Percentiles rank a stretch among this genome's conserved stretches.
Evolutionary conservation across 1,140 invertebrate species (phyloP).

Genomic region (Cotesia chilonis): DNA sequence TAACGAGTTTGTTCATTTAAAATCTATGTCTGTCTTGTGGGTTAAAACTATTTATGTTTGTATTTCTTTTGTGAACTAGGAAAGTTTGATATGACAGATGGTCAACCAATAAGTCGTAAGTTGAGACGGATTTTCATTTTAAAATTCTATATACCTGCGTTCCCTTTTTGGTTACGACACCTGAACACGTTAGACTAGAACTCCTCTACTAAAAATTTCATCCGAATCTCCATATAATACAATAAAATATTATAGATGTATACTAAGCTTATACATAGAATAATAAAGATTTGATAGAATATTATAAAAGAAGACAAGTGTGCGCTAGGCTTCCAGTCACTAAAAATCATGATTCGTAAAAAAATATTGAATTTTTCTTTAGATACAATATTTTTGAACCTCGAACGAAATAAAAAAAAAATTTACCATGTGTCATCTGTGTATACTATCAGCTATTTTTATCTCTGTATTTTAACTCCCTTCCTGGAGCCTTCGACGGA

Average conservation of each 20-base stretch:
- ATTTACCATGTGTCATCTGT: too few species aligned
- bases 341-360: slow-evolving; percentile 12
- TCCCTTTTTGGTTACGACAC: slow-evolving; percentile 11
- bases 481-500: too few species aligned
- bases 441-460: too few species aligned
- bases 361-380: slow-evolving; percentile 10
- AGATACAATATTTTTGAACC: background rate
- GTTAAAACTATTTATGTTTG: too few species aligned
- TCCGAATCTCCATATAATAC: slow-evolving; percentile 34
- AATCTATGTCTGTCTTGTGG: too few species aligned
- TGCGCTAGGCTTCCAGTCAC: background rate
- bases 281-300: slow-evolving; percentile 24
- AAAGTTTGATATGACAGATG: slow-evolving; percentile 24
- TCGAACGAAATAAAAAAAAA: too few species aligned
- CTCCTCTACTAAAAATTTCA: slow-evolving; percentile 27
- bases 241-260: background rate
- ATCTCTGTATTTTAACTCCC: too few species aligned
- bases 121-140: slow-evolving; percentile 20
- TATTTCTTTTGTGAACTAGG: too few species aligned
- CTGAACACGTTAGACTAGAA: slow-evolving; percentile 13
- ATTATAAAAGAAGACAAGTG: background rate
- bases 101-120: slow-evolving; percentile 14
- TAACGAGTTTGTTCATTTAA: too few species aligned
- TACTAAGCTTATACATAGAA: slow-evolving; percentile 6
- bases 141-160: slow-evolving; percentile 18